These are phyloP conservation scores for Spicauda simplicius DNA, from an alignment of 2,888 invertebrate species.

Conservation along the genomic window DNA sequence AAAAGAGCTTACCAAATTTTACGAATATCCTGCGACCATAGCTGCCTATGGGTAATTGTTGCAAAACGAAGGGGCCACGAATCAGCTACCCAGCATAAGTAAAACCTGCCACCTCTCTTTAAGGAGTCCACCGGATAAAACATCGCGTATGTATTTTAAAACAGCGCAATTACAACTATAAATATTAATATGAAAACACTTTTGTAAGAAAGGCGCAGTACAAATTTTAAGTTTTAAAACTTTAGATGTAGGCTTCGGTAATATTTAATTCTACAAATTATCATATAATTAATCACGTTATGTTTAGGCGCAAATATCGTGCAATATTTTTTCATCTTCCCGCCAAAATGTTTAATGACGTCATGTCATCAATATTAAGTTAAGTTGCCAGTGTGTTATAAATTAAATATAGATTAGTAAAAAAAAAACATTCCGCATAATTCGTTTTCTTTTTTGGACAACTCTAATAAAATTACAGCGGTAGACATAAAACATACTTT, in stretches of 20 bases:
- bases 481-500: too few species aligned
- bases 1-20: conserved; percentile 61
- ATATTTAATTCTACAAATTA: too few species aligned
- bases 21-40: conserved; percentile 73
- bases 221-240: too few species aligned
- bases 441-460: too few species aligned
- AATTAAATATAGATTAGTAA: not conserved
- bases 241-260: too few species aligned
- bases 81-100: conserved; percentile 78
- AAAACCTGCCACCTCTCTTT: conserved; percentile 72
- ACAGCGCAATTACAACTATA: not conserved
- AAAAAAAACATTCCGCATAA: not conserved
- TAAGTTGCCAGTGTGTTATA: not conserved
- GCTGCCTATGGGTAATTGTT: conserved; percentile 64
- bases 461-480: too few species aligned
- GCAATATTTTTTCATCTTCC: not conserved
- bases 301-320: not conserved
- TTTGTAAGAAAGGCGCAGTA: too few species aligned
- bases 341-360: not conserved
- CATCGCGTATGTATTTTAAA: conserved; percentile 52
- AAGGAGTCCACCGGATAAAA: conserved; percentile 73
- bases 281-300: too few species aligned
- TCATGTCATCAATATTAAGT: not conserved
- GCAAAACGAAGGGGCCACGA: conserved; percentile 75
- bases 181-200: not conserved